phyloP scores from a whole-genome alignment of 1,140 invertebrate species.

The Panulirus ornatus region DNA sequence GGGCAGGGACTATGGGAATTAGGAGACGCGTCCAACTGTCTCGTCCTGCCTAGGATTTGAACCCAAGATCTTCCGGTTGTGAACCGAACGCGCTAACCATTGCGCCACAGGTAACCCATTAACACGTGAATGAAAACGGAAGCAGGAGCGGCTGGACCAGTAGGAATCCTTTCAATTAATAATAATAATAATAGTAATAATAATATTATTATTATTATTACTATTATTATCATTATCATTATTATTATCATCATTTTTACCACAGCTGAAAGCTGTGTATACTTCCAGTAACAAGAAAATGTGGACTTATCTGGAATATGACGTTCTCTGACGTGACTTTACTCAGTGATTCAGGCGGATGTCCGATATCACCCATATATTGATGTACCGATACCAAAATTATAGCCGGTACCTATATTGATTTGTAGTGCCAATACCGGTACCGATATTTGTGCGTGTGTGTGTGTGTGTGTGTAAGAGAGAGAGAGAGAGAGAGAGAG shows the following conservation, averaged over 20 bases:
- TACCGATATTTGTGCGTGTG: not conserved
- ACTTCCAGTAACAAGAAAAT: too few species aligned
- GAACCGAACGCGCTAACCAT: conserved; percentile 21
- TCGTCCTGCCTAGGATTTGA: conserved; percentile 19
- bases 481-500: conserved; percentile 13
- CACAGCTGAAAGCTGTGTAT: too few species aligned
- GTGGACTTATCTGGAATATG: too few species aligned
- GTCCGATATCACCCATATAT: not conserved
- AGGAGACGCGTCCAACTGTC: not conserved
- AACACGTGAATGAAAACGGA: too few species aligned
- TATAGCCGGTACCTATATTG: not conserved
- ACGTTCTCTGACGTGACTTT: too few species aligned
- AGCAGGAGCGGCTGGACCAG: too few species aligned
- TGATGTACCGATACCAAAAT: not conserved
- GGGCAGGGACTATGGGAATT: not conserved
- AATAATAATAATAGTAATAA: not conserved
- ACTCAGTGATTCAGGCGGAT: too few species aligned
- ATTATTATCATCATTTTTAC: not conserved
- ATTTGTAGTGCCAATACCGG: not conserved
- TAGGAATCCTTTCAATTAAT: too few species aligned
- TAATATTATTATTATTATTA: not conserved
- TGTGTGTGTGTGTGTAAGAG: too few species aligned
- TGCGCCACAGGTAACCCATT: conserved; percentile 9
- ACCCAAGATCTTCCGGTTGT: conserved; percentile 19
- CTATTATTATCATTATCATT: not conserved